These are phyloP conservation scores for Eciton burchellii DNA, from an alignment of 1,140 invertebrate genomes.

Conservation along the genomic window DNA sequence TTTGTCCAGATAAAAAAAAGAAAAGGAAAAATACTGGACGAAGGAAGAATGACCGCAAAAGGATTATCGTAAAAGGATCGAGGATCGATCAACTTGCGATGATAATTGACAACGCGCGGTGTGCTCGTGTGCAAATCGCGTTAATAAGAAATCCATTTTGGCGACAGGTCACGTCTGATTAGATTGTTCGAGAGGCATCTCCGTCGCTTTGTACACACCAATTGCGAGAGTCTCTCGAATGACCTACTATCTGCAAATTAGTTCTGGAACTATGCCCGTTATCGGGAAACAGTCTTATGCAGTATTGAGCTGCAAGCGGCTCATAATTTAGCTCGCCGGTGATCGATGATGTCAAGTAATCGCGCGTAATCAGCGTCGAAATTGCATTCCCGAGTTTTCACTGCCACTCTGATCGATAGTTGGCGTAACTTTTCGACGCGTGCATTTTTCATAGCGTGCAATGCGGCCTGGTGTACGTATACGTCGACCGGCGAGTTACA, in stretches of 20 bases:
- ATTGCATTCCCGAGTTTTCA: background rate
- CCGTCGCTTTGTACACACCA: slow-evolving; percentile 13
- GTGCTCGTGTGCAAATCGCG: background rate
- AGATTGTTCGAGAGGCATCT: slow-evolving; percentile 27
- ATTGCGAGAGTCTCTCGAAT: slow-evolving; percentile 29
- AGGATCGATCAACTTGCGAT: background rate
- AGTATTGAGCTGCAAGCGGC: background rate
- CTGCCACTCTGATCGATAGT: background rate
- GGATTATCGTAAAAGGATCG: background rate
- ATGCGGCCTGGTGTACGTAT: background rate
- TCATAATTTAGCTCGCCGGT: slow-evolving; percentile 11
- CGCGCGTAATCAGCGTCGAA: background rate
- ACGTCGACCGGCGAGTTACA: slow-evolving; percentile 5
- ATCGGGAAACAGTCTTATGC: slow-evolving; percentile 13
- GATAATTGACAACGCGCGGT: no score
- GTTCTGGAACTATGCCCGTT: slow-evolving; percentile 25
- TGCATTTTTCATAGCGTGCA: background rate
- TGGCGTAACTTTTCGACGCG: background rate
- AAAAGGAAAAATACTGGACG: background rate
- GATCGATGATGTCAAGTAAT: slow-evolving; percentile 5
- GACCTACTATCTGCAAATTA: slow-evolving; percentile 44
- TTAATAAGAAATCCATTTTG: slow-evolving; percentile 12
- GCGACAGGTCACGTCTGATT: slow-evolving; percentile 12
- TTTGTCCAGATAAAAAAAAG: background rate
- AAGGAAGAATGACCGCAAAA: no score